phyloP scores from a whole-genome alignment of 1,140 invertebrate genomes.

The Apis florea region DNA sequence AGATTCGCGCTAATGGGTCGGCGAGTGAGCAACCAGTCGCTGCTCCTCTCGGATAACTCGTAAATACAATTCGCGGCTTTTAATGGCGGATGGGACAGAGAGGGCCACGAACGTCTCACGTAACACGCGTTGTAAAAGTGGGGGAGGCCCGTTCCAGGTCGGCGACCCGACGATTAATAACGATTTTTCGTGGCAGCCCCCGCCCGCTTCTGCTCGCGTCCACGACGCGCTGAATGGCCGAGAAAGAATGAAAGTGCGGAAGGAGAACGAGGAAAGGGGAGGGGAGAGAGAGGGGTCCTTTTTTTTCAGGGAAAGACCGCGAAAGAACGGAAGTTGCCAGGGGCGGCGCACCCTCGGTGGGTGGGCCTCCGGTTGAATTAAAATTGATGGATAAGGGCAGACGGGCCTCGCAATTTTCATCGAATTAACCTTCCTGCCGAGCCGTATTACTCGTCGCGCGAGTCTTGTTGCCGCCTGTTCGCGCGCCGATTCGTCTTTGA shows the following conservation, averaged over 20 bases:
- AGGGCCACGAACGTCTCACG: neutral
- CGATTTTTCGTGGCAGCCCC: slow-evolving; percentile 61
- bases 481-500: slow-evolving; percentile 28
- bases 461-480: slow-evolving; percentile 25
- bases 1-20: slow-evolving; percentile 52
- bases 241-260: slow-evolving; percentile 34
- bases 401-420: slow-evolving; percentile 60
- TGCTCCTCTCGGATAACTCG: slow-evolving; percentile 56
- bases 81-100: slow-evolving; percentile 18
- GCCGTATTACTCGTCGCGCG: slow-evolving; percentile 39
- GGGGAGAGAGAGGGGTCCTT: neutral
- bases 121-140: slow-evolving; percentile 15
- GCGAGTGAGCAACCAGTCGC: slow-evolving; percentile 1
- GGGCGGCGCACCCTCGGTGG: slow-evolving; percentile 60
- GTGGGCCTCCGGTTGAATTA: slow-evolving; percentile 58
- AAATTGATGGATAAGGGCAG: slow-evolving; percentile 62
- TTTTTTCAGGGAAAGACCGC: slow-evolving; percentile 55
- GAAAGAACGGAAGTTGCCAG: slow-evolving; percentile 59
- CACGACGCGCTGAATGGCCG: slow-evolving; percentile 33
- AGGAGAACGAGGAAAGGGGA: slow-evolving; percentile 6
- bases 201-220: slow-evolving; percentile 29
- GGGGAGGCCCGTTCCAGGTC: slow-evolving; percentile 48
- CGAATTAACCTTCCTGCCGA: slow-evolving; percentile 46
- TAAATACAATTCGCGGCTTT: slow-evolving; percentile 60
- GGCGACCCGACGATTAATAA: slow-evolving; percentile 64